Evolutionary conservation across 2,888 invertebrate species (phyloP), one percentile per base, ranked within the genome.

Genomic region (Eupithecia insigniata): DNA sequence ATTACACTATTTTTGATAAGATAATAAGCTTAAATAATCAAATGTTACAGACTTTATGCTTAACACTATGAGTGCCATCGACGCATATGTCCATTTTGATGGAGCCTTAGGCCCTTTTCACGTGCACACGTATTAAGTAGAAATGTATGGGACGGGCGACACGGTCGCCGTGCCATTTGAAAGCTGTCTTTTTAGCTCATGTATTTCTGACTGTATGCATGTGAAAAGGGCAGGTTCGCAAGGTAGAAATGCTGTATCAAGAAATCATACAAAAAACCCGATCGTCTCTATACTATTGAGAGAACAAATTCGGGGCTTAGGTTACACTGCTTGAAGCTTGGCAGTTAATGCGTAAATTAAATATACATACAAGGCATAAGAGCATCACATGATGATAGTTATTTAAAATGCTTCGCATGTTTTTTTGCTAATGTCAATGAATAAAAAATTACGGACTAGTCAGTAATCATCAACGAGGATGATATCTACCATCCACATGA

Each of bases 11-110:
- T 18, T 55, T 55, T 5, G 26, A 55, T 55, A 55, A 55, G 55
- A 26, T 55, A 55, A 26, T 55, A 55, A 55, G 55, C 55, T 46
- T 46, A 46, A 46, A n/a, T 55, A 55, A n/a, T 46, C n/a, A 46
- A 8, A 46, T 51, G 51, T 22, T 51, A 16, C 51, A 51, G 22
- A 55, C 55, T 55, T 55, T 26, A 4, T 55, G 12, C 22, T 51
- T 22, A 51, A 51, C 51, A 51, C 4, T 51, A 46, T n/a, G n/a
- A 51, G 55, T 14, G 22, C 55, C 55, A 12, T 5, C 26, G 2
- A 5, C 12, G 1, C 4, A 55, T 26, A 26, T 26, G 22, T 22
- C 22, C 3, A 55, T 55, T 22, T 51, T 51, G 51, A 22, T 51
- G 22, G 51, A 51, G 51, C 12, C 10, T n/a, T 51, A 22, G 51